Percentiles rank a stretch among this genome's conserved stretches.
Evolutionary conservation across 2,797 vertebrate genomes (phyloP).

Genomic region (Cynopterus sphinx): DNA sequence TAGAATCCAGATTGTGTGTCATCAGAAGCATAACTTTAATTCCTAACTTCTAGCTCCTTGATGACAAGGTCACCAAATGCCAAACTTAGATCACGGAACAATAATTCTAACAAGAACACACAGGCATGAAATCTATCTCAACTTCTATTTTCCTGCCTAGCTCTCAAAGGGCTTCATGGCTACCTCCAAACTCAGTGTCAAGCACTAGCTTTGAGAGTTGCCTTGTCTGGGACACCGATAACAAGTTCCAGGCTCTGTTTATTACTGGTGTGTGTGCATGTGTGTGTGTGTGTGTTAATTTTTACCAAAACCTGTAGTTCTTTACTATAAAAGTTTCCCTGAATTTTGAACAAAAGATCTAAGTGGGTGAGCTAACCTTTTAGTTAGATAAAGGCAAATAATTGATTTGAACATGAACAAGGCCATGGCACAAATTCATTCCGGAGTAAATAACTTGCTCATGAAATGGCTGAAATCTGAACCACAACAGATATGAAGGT

Average conservation of each 20-base stretch:
- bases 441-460: not conserved
- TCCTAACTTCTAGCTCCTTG: conserved; percentile 76
- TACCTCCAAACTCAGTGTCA: not conserved
- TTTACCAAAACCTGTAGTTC: not conserved
- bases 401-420: not conserved
- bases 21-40: conserved; percentile 78
- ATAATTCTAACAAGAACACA: conserved; percentile 63
- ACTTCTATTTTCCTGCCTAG: conserved; percentile 23
- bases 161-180: not conserved
- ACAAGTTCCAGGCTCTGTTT: not conserved
- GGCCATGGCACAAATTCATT: not conserved
- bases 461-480: not conserved
- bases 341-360: not conserved
- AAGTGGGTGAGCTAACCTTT: not conserved
- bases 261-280: not conserved
- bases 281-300: not conserved
- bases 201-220: not conserved
- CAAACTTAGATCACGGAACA: conserved; percentile 72
- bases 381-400: not conserved
- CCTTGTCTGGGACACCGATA: not conserved
- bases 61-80: conserved; percentile 76
- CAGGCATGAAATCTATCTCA: conserved; percentile 40
- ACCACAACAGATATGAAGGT: not conserved
- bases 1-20: conserved; percentile 80
- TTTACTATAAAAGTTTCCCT: not conserved